Evolutionary conservation across 2,888 invertebrate species (phyloP).

Genomic region (Orthonychiurus folsomi): DNA sequence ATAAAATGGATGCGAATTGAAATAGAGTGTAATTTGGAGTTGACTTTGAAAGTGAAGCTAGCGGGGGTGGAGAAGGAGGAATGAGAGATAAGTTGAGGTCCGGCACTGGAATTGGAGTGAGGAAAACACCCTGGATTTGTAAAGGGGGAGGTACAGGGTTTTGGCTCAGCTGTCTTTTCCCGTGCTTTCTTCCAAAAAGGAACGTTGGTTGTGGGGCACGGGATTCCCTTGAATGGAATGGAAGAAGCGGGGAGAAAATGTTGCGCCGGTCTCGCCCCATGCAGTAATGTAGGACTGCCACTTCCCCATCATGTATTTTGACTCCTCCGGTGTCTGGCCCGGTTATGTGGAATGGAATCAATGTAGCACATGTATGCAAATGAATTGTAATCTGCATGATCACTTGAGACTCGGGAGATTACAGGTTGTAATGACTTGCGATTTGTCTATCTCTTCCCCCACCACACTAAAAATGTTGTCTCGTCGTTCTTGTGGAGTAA

Average conservation of each 20-base stretch:
- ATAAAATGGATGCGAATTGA: no score
- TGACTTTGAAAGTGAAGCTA: no score
- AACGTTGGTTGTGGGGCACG: no score
- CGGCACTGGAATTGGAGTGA: neutral
- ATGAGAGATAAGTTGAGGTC: no score
- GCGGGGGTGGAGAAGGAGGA: no score
- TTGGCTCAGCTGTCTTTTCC: neutral
- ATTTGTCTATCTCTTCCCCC: constrained; percentile 12
- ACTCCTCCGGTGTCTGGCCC: neutral
- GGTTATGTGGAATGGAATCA: constrained; percentile 12
- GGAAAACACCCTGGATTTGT: neutral
- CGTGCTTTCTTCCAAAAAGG: neutral
- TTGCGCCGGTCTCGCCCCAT: neutral
- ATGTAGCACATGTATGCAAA: constrained; percentile 18
- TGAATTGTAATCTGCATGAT: constrained; percentile 20
- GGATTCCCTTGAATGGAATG: no score
- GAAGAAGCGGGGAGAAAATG: constrained; percentile 5
- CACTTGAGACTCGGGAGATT: constrained; percentile 19
- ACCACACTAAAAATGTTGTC: neutral
- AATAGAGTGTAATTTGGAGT: no score
- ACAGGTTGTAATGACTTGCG: constrained; percentile 19
- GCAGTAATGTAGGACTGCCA: neutral
- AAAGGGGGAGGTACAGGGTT: neutral
- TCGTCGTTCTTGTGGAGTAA: neutral
- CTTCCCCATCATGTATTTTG: neutral